phyloP scores from a whole-genome alignment of 2,113 vertebrate species.

The Rhinoderma darwinii region DNA sequence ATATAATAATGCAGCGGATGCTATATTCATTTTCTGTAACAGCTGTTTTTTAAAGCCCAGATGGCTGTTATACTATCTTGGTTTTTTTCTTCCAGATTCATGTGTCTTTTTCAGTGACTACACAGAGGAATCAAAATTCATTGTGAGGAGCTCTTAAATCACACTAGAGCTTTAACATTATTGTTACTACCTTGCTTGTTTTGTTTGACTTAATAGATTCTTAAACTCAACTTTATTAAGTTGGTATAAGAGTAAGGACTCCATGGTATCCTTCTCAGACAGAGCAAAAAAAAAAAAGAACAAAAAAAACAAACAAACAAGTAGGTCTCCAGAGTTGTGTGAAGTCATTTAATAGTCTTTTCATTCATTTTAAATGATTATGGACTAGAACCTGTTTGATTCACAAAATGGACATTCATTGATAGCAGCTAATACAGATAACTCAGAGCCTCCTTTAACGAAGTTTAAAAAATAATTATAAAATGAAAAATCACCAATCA shows the following conservation, averaged over 20 bases:
- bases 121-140: conserved; percentile 34
- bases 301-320: background rate
- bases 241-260: background rate
- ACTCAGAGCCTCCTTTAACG: too few relatives aligned
- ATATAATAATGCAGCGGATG: conserved; percentile 50
- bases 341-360: too few relatives aligned
- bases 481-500: too few relatives aligned
- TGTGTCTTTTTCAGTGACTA: conserved; percentile 28
- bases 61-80: conserved; percentile 40
- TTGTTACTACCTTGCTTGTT: conserved; percentile 18
- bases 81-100: conserved; percentile 32
- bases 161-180: conserved; percentile 11
- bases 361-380: too few relatives aligned
- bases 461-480: too few relatives aligned
- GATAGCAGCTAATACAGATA: background rate
- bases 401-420: background rate
- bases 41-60: conserved; percentile 53
- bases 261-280: background rate
- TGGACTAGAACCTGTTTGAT: too few relatives aligned
- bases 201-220: conserved; percentile 8
- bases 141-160: background rate
- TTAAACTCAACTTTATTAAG: background rate
- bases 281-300: background rate
- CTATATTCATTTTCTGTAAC: conserved; percentile 55
- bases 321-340: background rate